These are phyloP conservation scores for Agapornis roseicollis DNA, from an alignment of 2,113 vertebrate species.

Conservation along the genomic window DNA sequence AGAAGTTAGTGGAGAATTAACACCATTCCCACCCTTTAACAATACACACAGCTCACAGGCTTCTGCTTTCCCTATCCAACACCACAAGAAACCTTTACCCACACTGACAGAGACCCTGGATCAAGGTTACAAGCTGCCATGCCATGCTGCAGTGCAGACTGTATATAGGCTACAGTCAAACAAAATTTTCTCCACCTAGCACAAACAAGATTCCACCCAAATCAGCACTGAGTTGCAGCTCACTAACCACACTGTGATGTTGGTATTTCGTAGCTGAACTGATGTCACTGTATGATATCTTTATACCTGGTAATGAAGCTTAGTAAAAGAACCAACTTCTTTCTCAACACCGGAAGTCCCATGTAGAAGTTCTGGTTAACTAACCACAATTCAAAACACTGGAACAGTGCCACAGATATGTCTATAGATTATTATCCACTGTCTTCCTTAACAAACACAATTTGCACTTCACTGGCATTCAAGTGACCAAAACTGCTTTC, in stretches of 20 bases:
- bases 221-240: neutral
- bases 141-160: neutral
- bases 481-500: neutral
- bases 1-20: neutral
- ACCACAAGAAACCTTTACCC: neutral
- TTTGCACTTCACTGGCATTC: neutral
- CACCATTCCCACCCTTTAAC: neutral
- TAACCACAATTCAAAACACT: neutral
- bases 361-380: neutral
- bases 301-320: neutral
- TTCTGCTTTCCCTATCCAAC: neutral
- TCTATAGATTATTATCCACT: rapidly evolving
- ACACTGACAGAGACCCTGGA: neutral
- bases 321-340: neutral
- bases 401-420: neutral
- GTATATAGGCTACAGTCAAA: neutral
- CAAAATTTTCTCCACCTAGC: neutral
- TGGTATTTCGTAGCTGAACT: neutral
- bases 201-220: neutral
- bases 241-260: neutral
- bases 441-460: neutral
- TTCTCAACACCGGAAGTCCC: neutral
- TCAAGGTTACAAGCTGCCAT: neutral
- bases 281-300: neutral
- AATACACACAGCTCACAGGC: neutral